Conservation (phyloP, 2,888 invertebrate species). For the Chrysolina oricalcia region DNA sequence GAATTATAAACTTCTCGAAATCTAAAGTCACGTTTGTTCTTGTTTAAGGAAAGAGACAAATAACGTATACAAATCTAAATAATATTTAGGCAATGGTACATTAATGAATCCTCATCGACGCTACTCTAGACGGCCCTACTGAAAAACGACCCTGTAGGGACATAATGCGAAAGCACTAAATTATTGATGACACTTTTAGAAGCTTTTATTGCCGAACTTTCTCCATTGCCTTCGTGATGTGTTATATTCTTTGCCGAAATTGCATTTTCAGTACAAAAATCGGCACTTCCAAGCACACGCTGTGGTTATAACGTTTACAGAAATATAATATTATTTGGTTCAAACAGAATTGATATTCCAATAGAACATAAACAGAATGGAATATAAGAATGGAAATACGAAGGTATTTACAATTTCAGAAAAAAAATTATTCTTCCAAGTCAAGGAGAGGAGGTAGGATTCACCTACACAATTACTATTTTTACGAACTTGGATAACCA, state of each 20-base stretch:
- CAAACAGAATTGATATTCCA: too few species aligned
- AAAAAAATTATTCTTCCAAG: too few species aligned
- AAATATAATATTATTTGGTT: background rate
- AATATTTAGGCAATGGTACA: background rate
- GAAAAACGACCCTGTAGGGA: slow-evolving; percentile 36
- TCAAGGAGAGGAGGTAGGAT: too few species aligned
- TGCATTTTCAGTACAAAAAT: background rate
- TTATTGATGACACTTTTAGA: slow-evolving; percentile 46
- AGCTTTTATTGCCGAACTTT: slow-evolving; percentile 50
- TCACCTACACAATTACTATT: too few species aligned
- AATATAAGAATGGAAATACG: too few species aligned
- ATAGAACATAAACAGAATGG: too few species aligned
- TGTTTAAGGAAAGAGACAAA: too few species aligned
- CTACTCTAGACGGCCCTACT: background rate
- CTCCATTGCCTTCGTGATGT: slow-evolving; percentile 29
- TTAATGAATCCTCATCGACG: background rate
- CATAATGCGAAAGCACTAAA: slow-evolving; percentile 47
- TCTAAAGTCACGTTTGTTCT: too few species aligned
- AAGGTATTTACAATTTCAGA: too few species aligned
- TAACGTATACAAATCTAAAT: background rate
- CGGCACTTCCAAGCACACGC: background rate
- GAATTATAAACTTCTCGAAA: background rate
- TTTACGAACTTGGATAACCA: too few species aligned
- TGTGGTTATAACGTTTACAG: background rate
- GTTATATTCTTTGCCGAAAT: slow-evolving; percentile 10